These are phyloP conservation scores for Amphiduros pacificus DNA, from an alignment of 2,888 invertebrate genomes.

Conservation along the genomic window DNA sequence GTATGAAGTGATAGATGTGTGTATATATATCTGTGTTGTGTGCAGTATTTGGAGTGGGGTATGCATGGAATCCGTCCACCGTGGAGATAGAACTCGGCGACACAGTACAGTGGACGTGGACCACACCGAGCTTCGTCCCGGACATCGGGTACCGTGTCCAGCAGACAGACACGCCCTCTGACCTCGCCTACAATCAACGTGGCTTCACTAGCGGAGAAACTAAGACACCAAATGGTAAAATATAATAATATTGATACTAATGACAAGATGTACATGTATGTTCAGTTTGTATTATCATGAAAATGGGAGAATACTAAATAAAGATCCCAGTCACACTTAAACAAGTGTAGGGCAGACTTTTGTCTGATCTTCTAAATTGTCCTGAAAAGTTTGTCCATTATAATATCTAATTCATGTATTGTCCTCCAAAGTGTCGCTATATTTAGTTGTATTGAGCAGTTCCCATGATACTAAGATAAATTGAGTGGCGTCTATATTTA, in stretches of 20 bases:
- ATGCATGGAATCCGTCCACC: conserved; percentile 24
- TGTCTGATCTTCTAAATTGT: too few relatives aligned
- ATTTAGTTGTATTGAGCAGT: too few relatives aligned
- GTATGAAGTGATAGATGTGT: too few relatives aligned
- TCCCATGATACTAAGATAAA: too few relatives aligned
- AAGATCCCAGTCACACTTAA: too few relatives aligned
- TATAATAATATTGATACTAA: neutral
- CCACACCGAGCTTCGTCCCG: conserved; percentile 11
- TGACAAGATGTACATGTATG: neutral
- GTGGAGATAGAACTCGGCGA: conserved; percentile 29
- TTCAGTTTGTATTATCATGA: neutral
- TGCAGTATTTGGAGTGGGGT: conserved; percentile 25
- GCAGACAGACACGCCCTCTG: conserved; percentile 14
- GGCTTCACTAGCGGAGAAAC: conserved; percentile 26
- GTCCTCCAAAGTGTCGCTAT: too few relatives aligned
- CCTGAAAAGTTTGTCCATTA: too few relatives aligned
- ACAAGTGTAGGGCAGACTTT: too few relatives aligned
- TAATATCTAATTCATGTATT: too few relatives aligned
- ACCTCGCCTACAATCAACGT: conserved; percentile 1
- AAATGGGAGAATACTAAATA: too few relatives aligned
- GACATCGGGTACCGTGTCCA: conserved; percentile 22
- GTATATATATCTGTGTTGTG: too few relatives aligned
- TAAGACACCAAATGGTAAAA: neutral
- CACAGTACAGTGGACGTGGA: conserved; percentile 32
- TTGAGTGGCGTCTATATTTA: too few relatives aligned